A percentile compares a stretch with the other conserved stretches of the same genome.
phyloP scores from a whole-genome alignment of 2,113 vertebrate species.

The Brienomyrus brachyistius region DNA sequence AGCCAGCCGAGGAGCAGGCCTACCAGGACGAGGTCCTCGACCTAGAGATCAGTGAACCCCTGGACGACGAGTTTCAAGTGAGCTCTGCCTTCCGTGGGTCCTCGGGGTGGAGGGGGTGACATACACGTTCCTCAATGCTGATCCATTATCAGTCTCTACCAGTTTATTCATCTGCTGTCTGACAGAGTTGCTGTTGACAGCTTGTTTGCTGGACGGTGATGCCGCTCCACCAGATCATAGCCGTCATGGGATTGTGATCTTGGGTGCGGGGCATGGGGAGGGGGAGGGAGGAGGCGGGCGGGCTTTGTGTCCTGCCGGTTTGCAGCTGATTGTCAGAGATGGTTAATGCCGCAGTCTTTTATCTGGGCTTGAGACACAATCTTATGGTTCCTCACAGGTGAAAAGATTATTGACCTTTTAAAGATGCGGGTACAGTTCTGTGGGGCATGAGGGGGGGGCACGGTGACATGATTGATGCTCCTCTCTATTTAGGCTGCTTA shows the following conservation, averaged over 20 bases:
- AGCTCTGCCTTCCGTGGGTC: slow-evolving; percentile 60
- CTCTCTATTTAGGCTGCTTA: slow-evolving; percentile 61
- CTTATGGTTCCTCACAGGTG: slow-evolving; percentile 93
- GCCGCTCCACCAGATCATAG: slow-evolving; percentile 68
- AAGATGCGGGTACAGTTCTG: slow-evolving; percentile 85
- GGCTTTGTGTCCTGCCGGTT: slow-evolving; percentile 82
- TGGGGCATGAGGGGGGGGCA: neutral
- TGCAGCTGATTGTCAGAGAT: slow-evolving; percentile 75
- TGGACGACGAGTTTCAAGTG: slow-evolving; percentile 92
- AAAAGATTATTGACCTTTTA: slow-evolving; percentile 98
- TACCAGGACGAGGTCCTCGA: slow-evolving; percentile 86
- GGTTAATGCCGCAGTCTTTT: slow-evolving; percentile 88
- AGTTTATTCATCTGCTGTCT: slow-evolving; percentile 88
- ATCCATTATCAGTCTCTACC: slow-evolving; percentile 85
- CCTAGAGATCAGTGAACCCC: slow-evolving; percentile 87
- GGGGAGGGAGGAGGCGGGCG: slow-evolving; percentile 43
- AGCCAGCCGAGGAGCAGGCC: slow-evolving; percentile 64
- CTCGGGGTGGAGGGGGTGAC: slow-evolving; percentile 32
- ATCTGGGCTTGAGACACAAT: slow-evolving; percentile 84
- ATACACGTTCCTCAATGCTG: slow-evolving; percentile 69
- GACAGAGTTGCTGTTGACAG: slow-evolving; percentile 93
- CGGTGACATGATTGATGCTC: slow-evolving; percentile 87
- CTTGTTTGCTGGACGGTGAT: slow-evolving; percentile 79
- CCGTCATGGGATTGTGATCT: slow-evolving; percentile 74
- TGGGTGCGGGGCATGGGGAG: slow-evolving; percentile 56